Evolutionary conservation across 64 coral and sea anemone species (phyloP), one percentile per base, ranked within the genome.

Genomic region (Platygyra sinensis): DNA sequence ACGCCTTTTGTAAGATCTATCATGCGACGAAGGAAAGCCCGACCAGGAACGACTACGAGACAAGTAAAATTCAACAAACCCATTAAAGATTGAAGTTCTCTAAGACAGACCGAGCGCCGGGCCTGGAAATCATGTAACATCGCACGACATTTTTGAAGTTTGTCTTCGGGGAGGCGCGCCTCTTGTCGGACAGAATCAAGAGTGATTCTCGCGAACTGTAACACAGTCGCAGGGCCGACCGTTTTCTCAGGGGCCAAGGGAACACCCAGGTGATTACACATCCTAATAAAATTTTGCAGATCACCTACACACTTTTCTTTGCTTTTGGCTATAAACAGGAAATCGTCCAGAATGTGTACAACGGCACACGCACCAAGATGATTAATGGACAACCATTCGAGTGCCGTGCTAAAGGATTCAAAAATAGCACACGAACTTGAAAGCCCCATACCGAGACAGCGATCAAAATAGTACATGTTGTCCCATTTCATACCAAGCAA

Each of bases 301-400:
- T 79, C 33, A 12, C 6, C 8, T 15, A 24, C 11, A 24, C 77
- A 79, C 51, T 79, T 8, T 30, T 46, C 0, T 42, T 36, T 52
- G 12, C 14, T 79, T 15, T 30, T 5, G 25, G 77, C 77, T 17
- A 79, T 79, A 19, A 46, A 79, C 24, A 79, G 24, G 24, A 79
- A 79, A 52, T 79, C 50, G 22, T 79, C 77, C 51, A 79, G 51
- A 33, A 46, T 79, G 18, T 79, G 77, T 42, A 79, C 8, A 49
- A 52, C 77, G 5, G 20, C 8, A 36, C 20, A 33, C 7, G 27
- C 4, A 10, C 77, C 27, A 22, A 24, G 20, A 11, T 42, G 27
- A 36, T 28, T 14, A 42, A 8, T 36, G 10, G 27, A 11, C 50
- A 79, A 30, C 27, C 27, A 33, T 7, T 28, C 27, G 5, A 36